These are phyloP conservation scores for Pipra filicauda DNA, from an alignment of 2,113 vertebrate species.

Conservation along the genomic window DNA sequence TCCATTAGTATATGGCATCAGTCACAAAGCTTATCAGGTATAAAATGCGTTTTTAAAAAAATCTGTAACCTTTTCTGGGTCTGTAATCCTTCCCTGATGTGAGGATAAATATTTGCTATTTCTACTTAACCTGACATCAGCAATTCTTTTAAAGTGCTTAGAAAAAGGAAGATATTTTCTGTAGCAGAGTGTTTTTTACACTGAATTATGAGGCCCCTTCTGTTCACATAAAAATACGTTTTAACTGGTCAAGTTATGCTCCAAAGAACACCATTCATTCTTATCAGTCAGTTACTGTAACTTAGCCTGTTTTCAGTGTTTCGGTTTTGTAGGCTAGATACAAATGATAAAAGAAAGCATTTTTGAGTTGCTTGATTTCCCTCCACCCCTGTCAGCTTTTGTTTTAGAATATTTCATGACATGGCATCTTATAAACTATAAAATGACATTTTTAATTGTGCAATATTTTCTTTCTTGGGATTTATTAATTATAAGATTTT, in stretches of 20 bases:
- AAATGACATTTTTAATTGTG: neutral
- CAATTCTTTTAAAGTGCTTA: conserved; percentile 60
- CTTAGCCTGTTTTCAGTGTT: neutral
- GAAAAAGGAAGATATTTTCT: conserved; percentile 52
- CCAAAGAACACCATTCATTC: neutral
- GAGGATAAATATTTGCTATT: conserved; percentile 77
- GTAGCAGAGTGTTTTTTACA: conserved; percentile 26
- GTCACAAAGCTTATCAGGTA: conserved; percentile 94
- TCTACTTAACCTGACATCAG: conserved; percentile 64
- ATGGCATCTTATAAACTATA: neutral
- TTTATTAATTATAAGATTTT: neutral
- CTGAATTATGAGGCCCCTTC: conserved; percentile 34
- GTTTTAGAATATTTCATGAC: neutral
- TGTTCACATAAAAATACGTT: conserved; percentile 10
- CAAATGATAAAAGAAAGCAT: neutral
- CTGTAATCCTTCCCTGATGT: conserved; percentile 72
- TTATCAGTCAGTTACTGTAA: neutral
- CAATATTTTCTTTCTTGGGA: neutral
- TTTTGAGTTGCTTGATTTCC: neutral
- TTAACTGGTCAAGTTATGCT: neutral
- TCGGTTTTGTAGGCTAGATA: neutral
- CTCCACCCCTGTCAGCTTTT: neutral
- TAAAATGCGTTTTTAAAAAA: conserved; percentile 64
- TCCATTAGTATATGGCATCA: conserved; percentile 95
- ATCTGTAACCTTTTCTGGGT: conserved; percentile 43